These are phyloP conservation scores for Cranoglanis bouderius DNA, from an alignment of 2,113 vertebrate species.

Conservation along the genomic window DNA sequence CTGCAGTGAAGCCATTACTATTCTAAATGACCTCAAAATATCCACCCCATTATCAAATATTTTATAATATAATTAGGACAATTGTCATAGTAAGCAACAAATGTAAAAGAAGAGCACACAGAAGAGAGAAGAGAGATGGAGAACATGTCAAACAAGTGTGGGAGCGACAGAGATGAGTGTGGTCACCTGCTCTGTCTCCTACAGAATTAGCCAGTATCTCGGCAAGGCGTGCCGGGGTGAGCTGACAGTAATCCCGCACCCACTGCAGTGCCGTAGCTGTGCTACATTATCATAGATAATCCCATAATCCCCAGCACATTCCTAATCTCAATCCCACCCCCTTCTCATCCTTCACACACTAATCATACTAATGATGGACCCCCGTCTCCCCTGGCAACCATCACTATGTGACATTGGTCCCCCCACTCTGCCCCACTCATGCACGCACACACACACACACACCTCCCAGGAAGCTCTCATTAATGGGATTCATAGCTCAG, in stretches of 20 bases:
- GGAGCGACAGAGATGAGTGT: constrained; percentile 47
- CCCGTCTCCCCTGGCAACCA: constrained; percentile 62
- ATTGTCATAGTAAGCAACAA: background rate
- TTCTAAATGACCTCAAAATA: background rate
- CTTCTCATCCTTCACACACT: constrained; percentile 72
- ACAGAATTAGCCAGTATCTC: constrained; percentile 79
- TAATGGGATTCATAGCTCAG: constrained; percentile 79
- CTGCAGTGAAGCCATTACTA: background rate
- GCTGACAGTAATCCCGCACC: constrained; percentile 71
- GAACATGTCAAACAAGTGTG: constrained; percentile 27
- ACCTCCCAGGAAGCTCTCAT: constrained; percentile 68
- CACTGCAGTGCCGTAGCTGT: constrained; percentile 72
- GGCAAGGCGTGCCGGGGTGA: constrained; percentile 74
- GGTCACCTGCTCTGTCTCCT: constrained; percentile 76
- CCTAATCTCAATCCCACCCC: constrained; percentile 76
- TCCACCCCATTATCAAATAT: background rate
- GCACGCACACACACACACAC: constrained; percentile 58
- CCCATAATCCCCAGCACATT: constrained; percentile 69
- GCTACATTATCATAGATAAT: constrained; percentile 76
- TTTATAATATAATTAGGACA: background rate
- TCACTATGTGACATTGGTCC: constrained; percentile 63
- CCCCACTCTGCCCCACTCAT: constrained; percentile 64
- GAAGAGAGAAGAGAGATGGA: background rate
- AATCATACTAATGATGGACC: constrained; percentile 77
- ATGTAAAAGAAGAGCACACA: constrained; percentile 1